These are phyloP conservation scores for Trachurus trachurus DNA, from an alignment of 2,797 vertebrate genomes.

Conservation along the genomic window DNA sequence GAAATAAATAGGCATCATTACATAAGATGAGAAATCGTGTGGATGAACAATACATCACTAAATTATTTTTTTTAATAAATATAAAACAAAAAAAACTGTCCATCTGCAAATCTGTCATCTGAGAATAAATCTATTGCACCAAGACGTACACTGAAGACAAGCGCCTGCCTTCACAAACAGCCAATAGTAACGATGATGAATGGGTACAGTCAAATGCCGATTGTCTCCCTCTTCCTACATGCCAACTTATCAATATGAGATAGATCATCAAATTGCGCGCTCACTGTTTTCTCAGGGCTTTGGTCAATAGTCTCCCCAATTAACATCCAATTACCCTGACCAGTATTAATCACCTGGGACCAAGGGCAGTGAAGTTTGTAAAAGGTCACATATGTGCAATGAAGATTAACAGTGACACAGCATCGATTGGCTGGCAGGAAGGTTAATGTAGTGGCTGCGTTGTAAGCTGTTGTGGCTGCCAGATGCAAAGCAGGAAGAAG, in stretches of 20 bases:
- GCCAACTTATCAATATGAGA: conserved; percentile 71
- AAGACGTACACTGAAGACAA: conserved; percentile 14
- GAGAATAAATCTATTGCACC: conserved; percentile 10
- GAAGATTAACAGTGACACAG: conserved; percentile 78
- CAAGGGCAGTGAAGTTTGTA: conserved; percentile 70
- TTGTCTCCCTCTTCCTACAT: conserved; percentile 61
- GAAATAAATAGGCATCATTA: background rate
- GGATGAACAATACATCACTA: no score
- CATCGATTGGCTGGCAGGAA: conserved; percentile 64
- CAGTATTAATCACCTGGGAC: conserved; percentile 76
- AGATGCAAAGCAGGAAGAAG: conserved; percentile 48
- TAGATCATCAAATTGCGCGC: conserved; percentile 63
- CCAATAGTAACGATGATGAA: conserved; percentile 71
- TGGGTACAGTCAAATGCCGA: conserved; percentile 51
- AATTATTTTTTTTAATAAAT: no score
- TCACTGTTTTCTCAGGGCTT: conserved; percentile 66
- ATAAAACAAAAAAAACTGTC: background rate
- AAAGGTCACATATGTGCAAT: conserved; percentile 79
- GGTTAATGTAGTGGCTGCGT: conserved; percentile 61
- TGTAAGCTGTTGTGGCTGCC: conserved; percentile 45
- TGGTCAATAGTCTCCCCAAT: conserved; percentile 83
- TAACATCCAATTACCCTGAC: conserved; percentile 82
- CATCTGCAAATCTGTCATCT: background rate
- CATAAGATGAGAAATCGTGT: background rate
- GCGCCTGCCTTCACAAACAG: conserved; percentile 33